Conservation (phyloP, 1,140 invertebrate genomes). For the Drosophila pandora region DNA sequence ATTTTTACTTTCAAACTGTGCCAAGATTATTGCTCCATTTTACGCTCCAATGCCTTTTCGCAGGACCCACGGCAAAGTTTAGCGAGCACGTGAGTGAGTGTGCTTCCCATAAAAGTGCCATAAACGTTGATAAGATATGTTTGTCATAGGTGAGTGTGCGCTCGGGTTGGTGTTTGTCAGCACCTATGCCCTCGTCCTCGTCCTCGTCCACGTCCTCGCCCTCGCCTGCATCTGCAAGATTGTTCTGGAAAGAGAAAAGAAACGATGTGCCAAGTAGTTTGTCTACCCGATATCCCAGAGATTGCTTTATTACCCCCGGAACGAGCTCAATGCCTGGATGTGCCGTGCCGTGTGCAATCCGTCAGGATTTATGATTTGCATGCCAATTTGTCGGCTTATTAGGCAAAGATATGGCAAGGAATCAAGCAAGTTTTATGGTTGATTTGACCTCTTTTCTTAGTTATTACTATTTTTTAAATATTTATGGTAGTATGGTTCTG, state of each 20-base stretch:
- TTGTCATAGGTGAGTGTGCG: constrained; percentile 41
- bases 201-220: background rate
- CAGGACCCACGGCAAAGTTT: constrained; percentile 42
- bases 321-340: constrained; percentile 15
- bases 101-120: constrained; percentile 64
- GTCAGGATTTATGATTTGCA: constrained; percentile 29
- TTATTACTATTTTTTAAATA: too few relatives aligned
- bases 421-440: too few relatives aligned
- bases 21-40: constrained; percentile 78
- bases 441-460: too few relatives aligned
- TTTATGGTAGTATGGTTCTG: background rate
- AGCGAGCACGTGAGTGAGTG: constrained; percentile 38
- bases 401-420: background rate
- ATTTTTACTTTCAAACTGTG: constrained; percentile 28
- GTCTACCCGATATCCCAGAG: constrained; percentile 38
- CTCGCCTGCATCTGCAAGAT: constrained; percentile 9
- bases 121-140: constrained; percentile 80
- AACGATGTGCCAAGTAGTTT: constrained; percentile 51
- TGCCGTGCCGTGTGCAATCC: constrained; percentile 8
- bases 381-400: constrained; percentile 53
- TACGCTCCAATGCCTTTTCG: constrained; percentile 60
- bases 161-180: constrained; percentile 2
- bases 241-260: background rate
- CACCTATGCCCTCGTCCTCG: constrained; percentile 4
- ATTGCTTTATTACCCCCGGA: constrained; percentile 54